These are phyloP conservation scores for Sparus aurata DNA, from an alignment of 2,797 vertebrate species.

Conservation along the genomic window DNA sequence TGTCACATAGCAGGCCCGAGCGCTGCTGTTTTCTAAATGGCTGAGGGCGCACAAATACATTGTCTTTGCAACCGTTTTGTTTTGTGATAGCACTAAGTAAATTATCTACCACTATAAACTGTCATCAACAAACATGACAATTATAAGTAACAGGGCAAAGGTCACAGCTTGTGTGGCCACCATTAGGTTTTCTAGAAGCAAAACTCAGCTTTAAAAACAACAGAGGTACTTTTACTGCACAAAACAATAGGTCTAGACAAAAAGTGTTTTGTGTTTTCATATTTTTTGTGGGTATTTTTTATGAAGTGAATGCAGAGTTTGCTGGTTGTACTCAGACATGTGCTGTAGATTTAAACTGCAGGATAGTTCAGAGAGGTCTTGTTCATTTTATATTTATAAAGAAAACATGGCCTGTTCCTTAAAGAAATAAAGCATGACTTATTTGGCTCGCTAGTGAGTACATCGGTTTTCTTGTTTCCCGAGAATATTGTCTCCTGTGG, in stretches of 20 bases:
- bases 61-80: constrained; percentile 75
- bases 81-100: constrained; percentile 71
- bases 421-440: constrained; percentile 57
- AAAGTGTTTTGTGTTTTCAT: background rate
- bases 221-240: background rate
- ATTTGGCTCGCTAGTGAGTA: constrained; percentile 43
- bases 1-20: constrained; percentile 72
- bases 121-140: constrained; percentile 56
- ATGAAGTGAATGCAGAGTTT: constrained; percentile 10
- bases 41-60: constrained; percentile 72
- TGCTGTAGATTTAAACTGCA: constrained; percentile 35
- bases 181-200: constrained; percentile 14
- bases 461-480: constrained; percentile 56
- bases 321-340: constrained; percentile 28
- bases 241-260: background rate
- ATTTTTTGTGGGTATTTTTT: background rate
- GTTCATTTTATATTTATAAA: constrained; percentile 73
- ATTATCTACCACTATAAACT: constrained; percentile 57
- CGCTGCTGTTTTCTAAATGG: constrained; percentile 68
- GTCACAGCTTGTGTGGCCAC: constrained; percentile 38
- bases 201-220: constrained; percentile 12
- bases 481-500: constrained; percentile 60
- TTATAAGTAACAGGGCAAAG: constrained; percentile 51
- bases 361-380: constrained; percentile 54
- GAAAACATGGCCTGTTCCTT: constrained; percentile 40